phyloP scores from a whole-genome alignment of 2,888 invertebrate species.

The Dryadula phaetusa region DNA sequence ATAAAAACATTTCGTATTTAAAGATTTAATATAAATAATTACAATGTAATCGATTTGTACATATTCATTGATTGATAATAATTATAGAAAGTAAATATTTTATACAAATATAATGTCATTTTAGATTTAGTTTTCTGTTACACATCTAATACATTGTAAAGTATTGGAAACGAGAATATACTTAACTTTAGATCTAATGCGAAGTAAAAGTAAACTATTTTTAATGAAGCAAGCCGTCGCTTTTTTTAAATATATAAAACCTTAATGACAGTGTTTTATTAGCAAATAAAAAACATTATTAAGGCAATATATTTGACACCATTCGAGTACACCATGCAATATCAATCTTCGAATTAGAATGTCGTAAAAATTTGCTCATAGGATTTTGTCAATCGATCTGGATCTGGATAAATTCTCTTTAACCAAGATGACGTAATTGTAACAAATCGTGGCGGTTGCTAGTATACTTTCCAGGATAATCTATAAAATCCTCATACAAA shows the following conservation, averaged over 20 bases:
- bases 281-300: conserved; percentile 77
- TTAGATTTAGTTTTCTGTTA: conserved; percentile 70
- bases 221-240: conserved; percentile 43
- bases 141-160: conserved; percentile 62
- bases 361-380: not conserved
- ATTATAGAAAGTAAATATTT: conserved; percentile 79
- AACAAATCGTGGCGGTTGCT: conserved; percentile 14
- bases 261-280: conserved; percentile 77
- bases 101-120: conserved; percentile 82
- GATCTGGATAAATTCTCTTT: not conserved
- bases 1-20: conserved; percentile 63
- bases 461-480: not conserved
- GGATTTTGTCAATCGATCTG: not conserved
- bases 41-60: conserved; percentile 79
- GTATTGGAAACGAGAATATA: conserved; percentile 66
- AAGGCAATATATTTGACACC: conserved; percentile 63
- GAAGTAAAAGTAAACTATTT: conserved; percentile 44
- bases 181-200: conserved; percentile 37
- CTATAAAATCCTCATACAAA: not conserved
- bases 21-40: conserved; percentile 81
- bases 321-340: conserved; percentile 17
- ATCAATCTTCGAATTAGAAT: conserved; percentile 2
- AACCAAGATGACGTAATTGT: not conserved
- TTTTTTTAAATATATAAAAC: conserved; percentile 56
- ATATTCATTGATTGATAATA: conserved; percentile 78